Base-by-base conservation (phyloP, 2,888 invertebrate genomes). In the Agrilus mali region DNA sequence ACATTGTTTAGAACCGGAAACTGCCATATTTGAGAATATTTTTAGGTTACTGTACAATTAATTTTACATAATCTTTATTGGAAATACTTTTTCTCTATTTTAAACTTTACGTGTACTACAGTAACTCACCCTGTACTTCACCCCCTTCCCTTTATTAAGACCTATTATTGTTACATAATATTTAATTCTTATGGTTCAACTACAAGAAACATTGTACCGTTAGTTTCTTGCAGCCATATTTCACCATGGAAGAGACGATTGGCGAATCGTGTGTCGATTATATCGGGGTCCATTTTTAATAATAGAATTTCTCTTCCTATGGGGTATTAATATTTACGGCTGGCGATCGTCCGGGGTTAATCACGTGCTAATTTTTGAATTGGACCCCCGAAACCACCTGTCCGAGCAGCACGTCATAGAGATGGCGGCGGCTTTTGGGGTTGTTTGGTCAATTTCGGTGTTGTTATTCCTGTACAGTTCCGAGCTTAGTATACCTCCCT, bases 321-420 rank as follows among this genome's bases (percentile, higher is more conserved):
- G 96, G 68, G 96, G 95, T 20, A 83, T 96, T 40, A 96, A 96
- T 61, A 90, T 95, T 1, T 95, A 95, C 63, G 95, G 95, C 6
- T 96, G 96, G 96, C 73, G 95, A 50, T 89, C 93, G 0, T 93
- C 94, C 0, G 96, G 97, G 3, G 96, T 97, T 12, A 96, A 96
- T 70, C 96, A 97, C 63, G 96, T 97, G 0, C 73, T 97, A 2
- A 97, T 97, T 54, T 97, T 97, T 66, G 96, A 96, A 63, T 70
- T 97, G 56, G 95, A 97, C 66, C 96, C 96, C 0, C 72, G 96
- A 44, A 92, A 94, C 66, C 94, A 96, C 66, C 70, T 90, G 0
- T 87, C 87, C 0, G 94, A 95, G 55, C 94, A 95, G 59, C 89
- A 96, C 67, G 72, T 97, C 34, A 90, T 96, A 78, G 96, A 96